phyloP scores from a whole-genome alignment of 1,140 invertebrate genomes.

The Papilio helenus region DNA sequence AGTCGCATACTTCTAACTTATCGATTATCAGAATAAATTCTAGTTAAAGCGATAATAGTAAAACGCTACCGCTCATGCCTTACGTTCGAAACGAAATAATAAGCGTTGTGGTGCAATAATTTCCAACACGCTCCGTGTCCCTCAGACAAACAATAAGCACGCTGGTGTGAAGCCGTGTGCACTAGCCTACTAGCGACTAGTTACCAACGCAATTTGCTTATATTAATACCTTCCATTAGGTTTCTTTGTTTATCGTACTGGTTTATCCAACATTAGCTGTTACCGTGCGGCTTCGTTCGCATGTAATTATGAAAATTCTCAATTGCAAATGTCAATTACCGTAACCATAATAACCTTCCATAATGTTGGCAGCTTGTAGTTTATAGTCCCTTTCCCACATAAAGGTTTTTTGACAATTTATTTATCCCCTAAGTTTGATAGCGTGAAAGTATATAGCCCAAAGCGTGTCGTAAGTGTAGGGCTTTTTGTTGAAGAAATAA shows the following conservation, averaged over 20 bases:
- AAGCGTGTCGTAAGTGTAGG: too few species aligned
- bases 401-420: too few species aligned
- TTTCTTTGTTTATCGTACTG: slow-evolving; percentile 6
- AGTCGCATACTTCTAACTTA: too few species aligned
- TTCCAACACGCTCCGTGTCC: slow-evolving; percentile 38
- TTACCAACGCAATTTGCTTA: slow-evolving; percentile 31
- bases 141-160: slow-evolving; percentile 43
- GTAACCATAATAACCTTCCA: too few species aligned
- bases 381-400: too few species aligned
- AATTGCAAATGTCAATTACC: too few species aligned
- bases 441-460: too few species aligned
- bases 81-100: slow-evolving; percentile 2
- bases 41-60: not conserved
- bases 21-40: not conserved
- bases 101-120: slow-evolving; percentile 37
- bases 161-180: slow-evolving; percentile 38
- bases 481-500: too few species aligned
- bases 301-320: too few species aligned
- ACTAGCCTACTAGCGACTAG: slow-evolving; percentile 28
- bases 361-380: too few species aligned
- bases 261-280: not conserved
- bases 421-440: too few species aligned
- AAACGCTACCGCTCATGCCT: slow-evolving; percentile 21
- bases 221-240: slow-evolving; percentile 28
- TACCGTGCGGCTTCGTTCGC: not conserved